phyloP scores from a whole-genome alignment of 2,888 invertebrate genomes.

The Rosalia funebris region DNA sequence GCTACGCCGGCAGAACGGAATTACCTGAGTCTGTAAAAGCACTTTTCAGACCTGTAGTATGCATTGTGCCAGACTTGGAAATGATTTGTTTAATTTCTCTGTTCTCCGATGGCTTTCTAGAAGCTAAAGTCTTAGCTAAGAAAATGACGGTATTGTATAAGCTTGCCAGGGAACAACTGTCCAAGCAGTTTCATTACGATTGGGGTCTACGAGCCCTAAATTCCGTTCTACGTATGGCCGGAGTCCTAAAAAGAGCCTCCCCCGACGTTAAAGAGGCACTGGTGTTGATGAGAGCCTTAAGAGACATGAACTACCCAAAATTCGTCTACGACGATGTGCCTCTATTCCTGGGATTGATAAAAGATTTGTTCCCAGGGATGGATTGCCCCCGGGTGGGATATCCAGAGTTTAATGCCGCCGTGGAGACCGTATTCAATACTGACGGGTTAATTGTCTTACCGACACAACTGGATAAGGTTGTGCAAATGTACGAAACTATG shows the following conservation, averaged over 20 bases:
- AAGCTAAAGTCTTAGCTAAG: constrained; percentile 90
- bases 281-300: constrained; percentile 88
- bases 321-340: constrained; percentile 93
- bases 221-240: constrained; percentile 91
- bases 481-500: constrained; percentile 94
- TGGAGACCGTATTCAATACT: constrained; percentile 73
- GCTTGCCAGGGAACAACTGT: constrained; percentile 86
- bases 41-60: constrained; percentile 90
- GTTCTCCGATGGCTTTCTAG: constrained; percentile 91
- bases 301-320: constrained; percentile 94
- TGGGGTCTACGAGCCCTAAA: constrained; percentile 93
- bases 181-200: constrained; percentile 93
- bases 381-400: constrained; percentile 90
- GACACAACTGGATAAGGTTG: constrained; percentile 75
- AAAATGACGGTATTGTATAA: constrained; percentile 94
- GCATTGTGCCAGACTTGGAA: constrained; percentile 90
- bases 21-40: constrained; percentile 93
- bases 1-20: constrained; percentile 91
- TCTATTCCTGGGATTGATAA: constrained; percentile 86
- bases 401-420: constrained; percentile 85
- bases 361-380: constrained; percentile 89
- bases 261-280: constrained; percentile 85
- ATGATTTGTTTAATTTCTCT: constrained; percentile 92
- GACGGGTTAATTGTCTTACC: constrained; percentile 76
- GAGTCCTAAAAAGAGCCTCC: constrained; percentile 82